These are phyloP conservation scores for Orientallactaga sibirica DNA, from an alignment of 2,797 vertebrate species.

Conservation along the genomic window DNA sequence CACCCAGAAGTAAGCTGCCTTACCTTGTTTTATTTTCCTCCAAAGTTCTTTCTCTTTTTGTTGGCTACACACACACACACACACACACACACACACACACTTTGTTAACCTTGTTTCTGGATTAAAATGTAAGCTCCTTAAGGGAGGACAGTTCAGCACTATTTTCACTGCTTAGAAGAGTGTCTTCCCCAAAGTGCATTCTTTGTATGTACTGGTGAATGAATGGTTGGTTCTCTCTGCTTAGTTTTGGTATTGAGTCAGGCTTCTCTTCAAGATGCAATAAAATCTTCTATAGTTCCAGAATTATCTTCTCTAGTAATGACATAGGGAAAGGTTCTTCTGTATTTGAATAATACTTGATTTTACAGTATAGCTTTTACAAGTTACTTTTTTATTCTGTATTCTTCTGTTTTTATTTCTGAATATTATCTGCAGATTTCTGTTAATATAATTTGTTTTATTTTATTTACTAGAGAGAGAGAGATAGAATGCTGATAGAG, in stretches of 20 bases:
- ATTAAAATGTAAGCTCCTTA: not conserved
- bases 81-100: too few species aligned
- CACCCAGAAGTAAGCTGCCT: not conserved
- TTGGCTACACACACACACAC: too few species aligned
- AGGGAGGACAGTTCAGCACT: not conserved
- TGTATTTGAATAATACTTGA: not conserved
- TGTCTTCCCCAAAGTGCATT: not conserved
- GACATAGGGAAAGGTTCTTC: conserved; percentile 6
- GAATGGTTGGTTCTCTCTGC: conserved; percentile 27
- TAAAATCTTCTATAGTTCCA: not conserved
- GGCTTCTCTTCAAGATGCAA: conserved; percentile 25
- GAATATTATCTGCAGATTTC: conserved; percentile 12
- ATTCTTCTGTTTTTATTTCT: not conserved
- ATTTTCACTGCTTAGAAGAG: not conserved
- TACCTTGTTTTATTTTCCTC: conserved; percentile 21
- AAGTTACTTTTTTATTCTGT: conserved; percentile 18
- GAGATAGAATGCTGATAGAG: too few species aligned
- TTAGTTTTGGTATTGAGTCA: not conserved
- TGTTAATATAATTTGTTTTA: not conserved
- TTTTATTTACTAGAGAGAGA: too few species aligned
- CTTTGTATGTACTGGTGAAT: not conserved
- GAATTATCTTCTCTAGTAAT: conserved; percentile 26
- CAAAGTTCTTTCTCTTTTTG: not conserved
- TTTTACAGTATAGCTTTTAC: not conserved
- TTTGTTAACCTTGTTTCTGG: not conserved